Evolutionary conservation across 1,140 invertebrate species (phyloP).

Genomic region (Zaprionus capensis): DNA sequence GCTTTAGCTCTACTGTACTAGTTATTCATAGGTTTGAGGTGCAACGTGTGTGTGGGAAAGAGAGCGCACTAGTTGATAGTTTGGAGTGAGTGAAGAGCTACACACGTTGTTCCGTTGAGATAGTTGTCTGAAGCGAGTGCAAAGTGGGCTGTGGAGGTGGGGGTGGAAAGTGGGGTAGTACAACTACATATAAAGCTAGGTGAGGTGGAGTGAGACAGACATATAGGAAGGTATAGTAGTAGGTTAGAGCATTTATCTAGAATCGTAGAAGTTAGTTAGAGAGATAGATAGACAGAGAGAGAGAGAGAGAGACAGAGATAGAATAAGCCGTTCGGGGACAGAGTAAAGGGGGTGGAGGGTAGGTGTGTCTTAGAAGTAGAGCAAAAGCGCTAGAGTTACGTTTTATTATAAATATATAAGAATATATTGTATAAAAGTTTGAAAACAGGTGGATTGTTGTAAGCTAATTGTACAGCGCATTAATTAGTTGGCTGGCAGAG

Average conservation of each 20-base stretch:
- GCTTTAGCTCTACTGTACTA: slow-evolving; percentile 64
- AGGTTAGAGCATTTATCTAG: slow-evolving; percentile 47
- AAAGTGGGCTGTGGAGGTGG: slow-evolving; percentile 56
- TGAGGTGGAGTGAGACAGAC: slow-evolving; percentile 43
- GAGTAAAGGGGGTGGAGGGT: slow-evolving; percentile 42
- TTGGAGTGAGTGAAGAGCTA: slow-evolving; percentile 70
- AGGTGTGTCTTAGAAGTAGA: slow-evolving; percentile 65
- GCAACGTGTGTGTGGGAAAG: slow-evolving; percentile 69
- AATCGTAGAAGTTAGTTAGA: slow-evolving; percentile 33
- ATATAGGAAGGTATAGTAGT: slow-evolving; percentile 48
- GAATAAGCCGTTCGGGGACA: slow-evolving; percentile 46
- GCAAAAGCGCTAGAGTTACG: slow-evolving; percentile 69
- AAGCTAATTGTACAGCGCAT: slow-evolving; percentile 82
- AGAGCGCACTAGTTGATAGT: slow-evolving; percentile 61
- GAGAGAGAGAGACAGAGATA: slow-evolving; percentile 47
- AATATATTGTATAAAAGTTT: slow-evolving; percentile 44
- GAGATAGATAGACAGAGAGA: slow-evolving; percentile 43
- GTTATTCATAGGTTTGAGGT: slow-evolving; percentile 51
- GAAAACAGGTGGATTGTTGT: slow-evolving; percentile 65
- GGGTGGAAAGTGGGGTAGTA: slow-evolving; percentile 41
- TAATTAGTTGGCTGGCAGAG: slow-evolving; percentile 78
- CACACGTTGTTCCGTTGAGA: slow-evolving; percentile 64
- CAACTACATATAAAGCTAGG: slow-evolving; percentile 73
- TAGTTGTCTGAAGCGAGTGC: slow-evolving; percentile 65
- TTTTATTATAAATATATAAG: slow-evolving; percentile 21